Base-by-base conservation (phyloP, 2,888 invertebrate species). In the Linhomoeus sp. region DNA sequence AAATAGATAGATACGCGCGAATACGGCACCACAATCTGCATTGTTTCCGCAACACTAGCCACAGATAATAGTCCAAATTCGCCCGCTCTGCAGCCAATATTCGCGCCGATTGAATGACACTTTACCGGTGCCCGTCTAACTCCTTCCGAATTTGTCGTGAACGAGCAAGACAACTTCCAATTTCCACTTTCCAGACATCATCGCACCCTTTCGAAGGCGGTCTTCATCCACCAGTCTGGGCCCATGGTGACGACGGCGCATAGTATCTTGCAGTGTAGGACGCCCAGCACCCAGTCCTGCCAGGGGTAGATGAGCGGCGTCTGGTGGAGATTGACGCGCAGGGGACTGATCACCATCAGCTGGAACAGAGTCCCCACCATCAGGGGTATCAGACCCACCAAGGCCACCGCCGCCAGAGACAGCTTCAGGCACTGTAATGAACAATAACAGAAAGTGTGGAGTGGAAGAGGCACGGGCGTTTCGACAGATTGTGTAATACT, bases 161-260 rank as follows among this genome's bases (percentile, higher is more conserved):
- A 15, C 9, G 15, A 9, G 12, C 35, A 33, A 9, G 15, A 33
- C 9, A 33, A 33, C 35, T 33, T 15, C 9, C 15, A 33, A 33
- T 9, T 33, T 9, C 15, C 12, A 15, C 9, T 33, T 9, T 33
- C 17, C 9, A 5, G n/a, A n/a, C 17, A 17, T 3, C 20, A 23
- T 42, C 52, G 52, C 52, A 72, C 73, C 66, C 82, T 77, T 64
- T 97, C 94, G 43, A 94, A 80, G 1, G 86, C 84, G 2, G 82
- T 74, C 46, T 87, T 79, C 59, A 97, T 71, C 81, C 90, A 88
- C 70, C 92, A 92, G 9, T 92, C 90, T 2, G 75, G 75, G 0
- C 90, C 90, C 88, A 94, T 92, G 78, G 94, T 81, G 0, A 86
- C 86, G 24, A 90, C 73, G 0, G 90, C 94, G 61, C 88, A 86